These are phyloP conservation scores for Pseudois nayaur DNA, from an alignment of 2,113 vertebrate genomes.

Conservation along the genomic window DNA sequence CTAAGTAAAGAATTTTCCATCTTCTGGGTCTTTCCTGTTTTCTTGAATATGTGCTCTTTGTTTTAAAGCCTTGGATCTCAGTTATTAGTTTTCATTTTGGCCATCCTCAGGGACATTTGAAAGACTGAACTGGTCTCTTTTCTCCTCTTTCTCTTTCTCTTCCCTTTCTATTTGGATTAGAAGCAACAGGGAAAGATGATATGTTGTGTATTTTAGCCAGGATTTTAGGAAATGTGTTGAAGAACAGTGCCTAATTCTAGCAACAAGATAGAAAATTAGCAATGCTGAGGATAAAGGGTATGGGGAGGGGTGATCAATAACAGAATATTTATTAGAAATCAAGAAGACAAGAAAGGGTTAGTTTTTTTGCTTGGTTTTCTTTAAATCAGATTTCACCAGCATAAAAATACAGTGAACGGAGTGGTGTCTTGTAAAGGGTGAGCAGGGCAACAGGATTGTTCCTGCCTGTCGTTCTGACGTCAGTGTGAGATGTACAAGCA, in stretches of 20 bases:
- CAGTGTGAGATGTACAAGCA: background rate
- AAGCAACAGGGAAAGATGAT: background rate
- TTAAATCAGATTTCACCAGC: background rate
- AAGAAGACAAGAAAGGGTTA: background rate
- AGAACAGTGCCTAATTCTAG: background rate
- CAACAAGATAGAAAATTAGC: background rate
- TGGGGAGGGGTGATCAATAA: background rate
- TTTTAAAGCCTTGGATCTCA: background rate
- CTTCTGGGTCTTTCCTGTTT: background rate
- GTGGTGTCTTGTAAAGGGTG: background rate
- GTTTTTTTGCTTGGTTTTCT: background rate
- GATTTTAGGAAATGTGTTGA: constrained; percentile 13
- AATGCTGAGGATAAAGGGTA: background rate
- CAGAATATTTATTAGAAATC: background rate
- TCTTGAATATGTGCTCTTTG: background rate
- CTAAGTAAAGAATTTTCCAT: constrained; percentile 33
- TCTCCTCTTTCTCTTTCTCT: background rate
- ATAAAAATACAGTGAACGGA: background rate
- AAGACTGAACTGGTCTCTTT: background rate
- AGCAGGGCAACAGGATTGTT: background rate
- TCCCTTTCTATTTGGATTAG: background rate
- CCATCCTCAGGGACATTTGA: background rate
- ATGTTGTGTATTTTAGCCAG: background rate
- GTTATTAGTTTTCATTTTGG: background rate
- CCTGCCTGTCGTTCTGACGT: background rate